phyloP scores from a whole-genome alignment of 2,797 vertebrate species.

The Sarcophilus harrisii region DNA sequence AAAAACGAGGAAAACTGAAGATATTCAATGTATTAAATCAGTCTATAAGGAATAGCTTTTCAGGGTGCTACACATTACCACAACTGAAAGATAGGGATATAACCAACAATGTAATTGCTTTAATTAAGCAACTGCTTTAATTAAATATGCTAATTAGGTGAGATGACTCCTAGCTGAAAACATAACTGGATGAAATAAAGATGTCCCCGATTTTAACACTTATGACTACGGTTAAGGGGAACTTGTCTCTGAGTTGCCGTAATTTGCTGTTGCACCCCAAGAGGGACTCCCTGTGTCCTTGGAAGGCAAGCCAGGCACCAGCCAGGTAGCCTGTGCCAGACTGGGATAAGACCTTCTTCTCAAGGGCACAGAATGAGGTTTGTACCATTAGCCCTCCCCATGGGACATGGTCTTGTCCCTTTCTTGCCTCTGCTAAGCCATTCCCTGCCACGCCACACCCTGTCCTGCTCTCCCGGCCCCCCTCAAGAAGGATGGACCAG shows the following conservation, averaged over 20 bases:
- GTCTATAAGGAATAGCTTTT: not conserved
- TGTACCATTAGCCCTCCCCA: not conserved
- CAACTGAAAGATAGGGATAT: not conserved
- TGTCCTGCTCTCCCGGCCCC: not conserved
- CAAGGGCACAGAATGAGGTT: not conserved
- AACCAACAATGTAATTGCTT: not conserved
- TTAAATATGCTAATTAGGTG: slow-evolving; percentile 13
- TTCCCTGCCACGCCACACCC: not conserved
- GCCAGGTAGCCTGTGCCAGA: not conserved
- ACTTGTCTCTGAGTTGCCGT: not conserved
- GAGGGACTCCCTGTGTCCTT: not conserved
- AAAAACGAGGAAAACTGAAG: not conserved
- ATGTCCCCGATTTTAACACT: slow-evolving; percentile 24
- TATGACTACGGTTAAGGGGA: not conserved
- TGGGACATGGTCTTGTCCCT: not conserved
- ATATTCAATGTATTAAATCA: not conserved
- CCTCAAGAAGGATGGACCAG: too few species aligned
- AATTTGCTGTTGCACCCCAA: not conserved
- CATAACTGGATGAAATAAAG: slow-evolving; percentile 12
- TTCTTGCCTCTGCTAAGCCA: too few species aligned
- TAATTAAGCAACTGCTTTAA: slow-evolving; percentile 37
- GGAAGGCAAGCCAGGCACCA: too few species aligned
- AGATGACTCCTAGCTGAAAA: not conserved
- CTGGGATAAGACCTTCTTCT: too few species aligned
- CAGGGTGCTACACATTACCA: not conserved